Conservation (phyloP, 2,113 vertebrate genomes). For the Enhydra lutris region DNA sequence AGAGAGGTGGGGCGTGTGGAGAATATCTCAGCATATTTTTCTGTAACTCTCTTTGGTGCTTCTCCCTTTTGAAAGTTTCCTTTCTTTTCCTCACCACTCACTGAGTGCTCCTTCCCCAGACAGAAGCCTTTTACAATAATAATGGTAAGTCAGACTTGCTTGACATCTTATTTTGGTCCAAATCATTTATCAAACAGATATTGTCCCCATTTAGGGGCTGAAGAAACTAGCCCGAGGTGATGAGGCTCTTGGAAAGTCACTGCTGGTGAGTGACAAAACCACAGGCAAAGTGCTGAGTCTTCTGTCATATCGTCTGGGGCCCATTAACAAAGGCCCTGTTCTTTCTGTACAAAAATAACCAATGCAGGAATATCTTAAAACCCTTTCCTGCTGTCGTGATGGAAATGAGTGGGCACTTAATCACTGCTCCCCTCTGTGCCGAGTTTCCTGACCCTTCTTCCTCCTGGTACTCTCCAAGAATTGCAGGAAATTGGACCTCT, state of each 20-base stretch:
- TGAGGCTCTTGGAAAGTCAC: not conserved
- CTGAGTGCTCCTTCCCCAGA: not conserved
- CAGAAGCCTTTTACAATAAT: slow-evolving; percentile 1
- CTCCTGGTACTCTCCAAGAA: slow-evolving; percentile 75
- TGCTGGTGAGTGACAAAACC: not conserved
- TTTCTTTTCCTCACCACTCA: not conserved
- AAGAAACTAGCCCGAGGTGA: not conserved
- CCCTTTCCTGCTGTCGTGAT: not conserved
- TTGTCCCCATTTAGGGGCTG: not conserved
- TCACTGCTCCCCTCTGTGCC: slow-evolving; percentile 43
- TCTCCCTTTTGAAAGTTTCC: not conserved
- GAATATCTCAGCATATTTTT: not conserved
- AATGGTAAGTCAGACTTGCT: not conserved
- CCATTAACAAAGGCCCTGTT: not conserved
- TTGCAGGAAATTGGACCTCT: slow-evolving; percentile 72
- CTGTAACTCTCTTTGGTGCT: not conserved
- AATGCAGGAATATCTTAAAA: not conserved
- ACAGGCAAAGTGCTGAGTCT: not conserved
- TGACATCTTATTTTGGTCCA: slow-evolving; percentile 51
- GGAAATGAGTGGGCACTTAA: slow-evolving; percentile 54
- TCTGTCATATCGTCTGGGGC: not conserved
- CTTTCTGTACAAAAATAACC: not conserved
- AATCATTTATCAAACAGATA: not conserved
- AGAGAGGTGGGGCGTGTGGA: too few relatives aligned
- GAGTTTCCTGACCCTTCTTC: slow-evolving; percentile 66